Conservation (phyloP, 1,140 invertebrate species). For the Brachionus paranguensis region DNA sequence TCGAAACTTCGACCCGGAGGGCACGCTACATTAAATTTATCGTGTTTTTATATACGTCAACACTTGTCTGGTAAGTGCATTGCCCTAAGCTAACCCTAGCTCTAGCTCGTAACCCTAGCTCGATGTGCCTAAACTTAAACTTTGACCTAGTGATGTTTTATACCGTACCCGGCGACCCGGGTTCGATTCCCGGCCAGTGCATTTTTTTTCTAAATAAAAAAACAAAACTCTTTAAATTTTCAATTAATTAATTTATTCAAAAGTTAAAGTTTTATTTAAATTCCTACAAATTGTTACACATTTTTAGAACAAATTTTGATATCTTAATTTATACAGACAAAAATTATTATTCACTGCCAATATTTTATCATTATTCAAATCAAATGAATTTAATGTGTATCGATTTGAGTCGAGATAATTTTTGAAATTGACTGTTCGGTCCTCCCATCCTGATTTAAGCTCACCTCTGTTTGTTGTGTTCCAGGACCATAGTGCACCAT, state of each 20-base stretch:
- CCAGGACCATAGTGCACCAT: conserved; percentile 3
- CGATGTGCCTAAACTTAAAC: too few relatives aligned
- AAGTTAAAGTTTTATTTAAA: not conserved
- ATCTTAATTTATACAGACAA: conserved; percentile 1
- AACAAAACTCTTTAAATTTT: not conserved
- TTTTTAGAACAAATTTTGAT: conserved; percentile 19
- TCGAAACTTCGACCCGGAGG: too few relatives aligned
- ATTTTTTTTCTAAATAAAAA: not conserved
- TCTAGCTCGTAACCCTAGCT: too few relatives aligned
- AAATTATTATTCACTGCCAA: conserved; percentile 16
- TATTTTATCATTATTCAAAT: conserved; percentile 24
- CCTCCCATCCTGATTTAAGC: not conserved
- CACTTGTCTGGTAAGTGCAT: too few relatives aligned
- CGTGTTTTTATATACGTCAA: too few relatives aligned
- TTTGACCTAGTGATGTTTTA: too few relatives aligned
- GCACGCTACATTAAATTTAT: too few relatives aligned
- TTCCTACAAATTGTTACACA: not conserved
- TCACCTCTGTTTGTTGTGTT: not conserved
- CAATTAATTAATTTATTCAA: not conserved
- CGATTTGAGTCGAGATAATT: not conserved
- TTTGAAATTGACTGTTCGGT: not conserved
- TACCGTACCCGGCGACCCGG: too few relatives aligned
- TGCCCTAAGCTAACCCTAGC: too few relatives aligned
- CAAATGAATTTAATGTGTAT: conserved; percentile 5
- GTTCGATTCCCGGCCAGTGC: not conserved